Evolutionary conservation across 2,888 invertebrate species (phyloP).

Genomic region (Congeria kusceri): DNA sequence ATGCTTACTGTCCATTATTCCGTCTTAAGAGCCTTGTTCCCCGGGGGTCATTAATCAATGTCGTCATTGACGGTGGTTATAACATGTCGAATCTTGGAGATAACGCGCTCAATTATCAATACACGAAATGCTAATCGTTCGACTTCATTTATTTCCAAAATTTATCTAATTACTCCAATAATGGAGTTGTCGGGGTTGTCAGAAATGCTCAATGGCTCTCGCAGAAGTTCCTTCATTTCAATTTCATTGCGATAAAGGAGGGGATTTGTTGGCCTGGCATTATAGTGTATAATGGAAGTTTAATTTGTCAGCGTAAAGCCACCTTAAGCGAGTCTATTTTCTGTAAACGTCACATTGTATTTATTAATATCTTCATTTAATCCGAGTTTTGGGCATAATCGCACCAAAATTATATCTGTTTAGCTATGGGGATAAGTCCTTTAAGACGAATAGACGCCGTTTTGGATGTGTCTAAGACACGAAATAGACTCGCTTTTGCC

Average conservation of each 20-base stretch:
- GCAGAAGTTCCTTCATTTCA: conserved; percentile 16
- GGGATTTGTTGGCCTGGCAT: conserved; percentile 32
- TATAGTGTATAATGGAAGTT: conserved; percentile 57
- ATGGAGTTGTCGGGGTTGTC: conserved; percentile 10
- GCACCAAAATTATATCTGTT: conserved; percentile 29
- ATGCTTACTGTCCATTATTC: background rate
- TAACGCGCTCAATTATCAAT: conserved; percentile 8
- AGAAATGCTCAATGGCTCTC: conserved; percentile 25
- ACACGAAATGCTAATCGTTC: background rate
- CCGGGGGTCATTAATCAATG: no score
- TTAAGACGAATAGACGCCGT: conserved; percentile 52
- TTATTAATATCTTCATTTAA: conserved; percentile 44
- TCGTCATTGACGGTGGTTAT: background rate
- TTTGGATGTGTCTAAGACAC: conserved; percentile 14
- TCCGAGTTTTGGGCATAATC: conserved; percentile 37
- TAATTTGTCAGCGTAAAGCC: conserved; percentile 60
- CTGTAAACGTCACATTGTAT: conserved; percentile 31
- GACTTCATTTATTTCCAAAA: background rate
- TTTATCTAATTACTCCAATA: conserved; percentile 2
- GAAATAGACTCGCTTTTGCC: background rate
- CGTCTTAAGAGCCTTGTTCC: no score
- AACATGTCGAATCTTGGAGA: background rate
- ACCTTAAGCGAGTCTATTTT: conserved; percentile 45
- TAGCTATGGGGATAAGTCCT: conserved; percentile 22
- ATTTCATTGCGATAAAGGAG: conserved; percentile 31